phyloP scores from a whole-genome alignment of 2,888 invertebrate species.

The Idaea aversata region DNA sequence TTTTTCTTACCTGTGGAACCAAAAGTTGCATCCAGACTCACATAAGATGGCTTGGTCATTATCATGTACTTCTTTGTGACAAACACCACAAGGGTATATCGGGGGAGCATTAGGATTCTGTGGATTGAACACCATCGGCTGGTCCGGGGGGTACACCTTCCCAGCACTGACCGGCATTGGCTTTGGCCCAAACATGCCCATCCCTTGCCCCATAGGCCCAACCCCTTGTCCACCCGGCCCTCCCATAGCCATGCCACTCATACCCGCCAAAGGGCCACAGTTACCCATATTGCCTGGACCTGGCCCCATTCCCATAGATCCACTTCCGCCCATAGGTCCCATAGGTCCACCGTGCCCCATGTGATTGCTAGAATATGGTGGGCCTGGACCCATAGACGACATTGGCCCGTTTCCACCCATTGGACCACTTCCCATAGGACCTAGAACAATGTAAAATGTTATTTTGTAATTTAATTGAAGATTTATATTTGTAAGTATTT shows the following conservation, averaged over 20 bases:
- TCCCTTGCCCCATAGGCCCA: constrained; percentile 82
- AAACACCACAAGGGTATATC: constrained; percentile 98
- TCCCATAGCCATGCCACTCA: constrained; percentile 78
- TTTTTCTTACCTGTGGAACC: constrained; percentile 93
- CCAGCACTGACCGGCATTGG: constrained; percentile 96
- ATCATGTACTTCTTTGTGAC: constrained; percentile 99
- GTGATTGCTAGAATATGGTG: constrained; percentile 73
- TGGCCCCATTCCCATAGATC: constrained; percentile 73
- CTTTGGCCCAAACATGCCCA: constrained; percentile 87
- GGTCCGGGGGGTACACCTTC: constrained; percentile 96
- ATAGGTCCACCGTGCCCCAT: constrained; percentile 77
- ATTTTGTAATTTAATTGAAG: too few relatives aligned
- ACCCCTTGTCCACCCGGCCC: constrained; percentile 76
- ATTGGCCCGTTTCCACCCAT: constrained; percentile 78
- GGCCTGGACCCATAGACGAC: constrained; percentile 73
- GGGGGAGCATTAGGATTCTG: constrained; percentile 99
- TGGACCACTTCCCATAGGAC: constrained; percentile 77
- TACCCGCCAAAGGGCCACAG: constrained; percentile 74
- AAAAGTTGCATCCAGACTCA: constrained; percentile 99
- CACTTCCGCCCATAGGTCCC: constrained; percentile 69
- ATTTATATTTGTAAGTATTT: too few relatives aligned
- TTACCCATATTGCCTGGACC: constrained; percentile 74
- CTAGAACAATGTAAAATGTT: background rate
- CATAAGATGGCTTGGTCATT: constrained; percentile 99
- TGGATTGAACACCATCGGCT: constrained; percentile 98